Evolutionary conservation across 2,113 vertebrate species (phyloP).

Genomic region (Steatornis caripensis): DNA sequence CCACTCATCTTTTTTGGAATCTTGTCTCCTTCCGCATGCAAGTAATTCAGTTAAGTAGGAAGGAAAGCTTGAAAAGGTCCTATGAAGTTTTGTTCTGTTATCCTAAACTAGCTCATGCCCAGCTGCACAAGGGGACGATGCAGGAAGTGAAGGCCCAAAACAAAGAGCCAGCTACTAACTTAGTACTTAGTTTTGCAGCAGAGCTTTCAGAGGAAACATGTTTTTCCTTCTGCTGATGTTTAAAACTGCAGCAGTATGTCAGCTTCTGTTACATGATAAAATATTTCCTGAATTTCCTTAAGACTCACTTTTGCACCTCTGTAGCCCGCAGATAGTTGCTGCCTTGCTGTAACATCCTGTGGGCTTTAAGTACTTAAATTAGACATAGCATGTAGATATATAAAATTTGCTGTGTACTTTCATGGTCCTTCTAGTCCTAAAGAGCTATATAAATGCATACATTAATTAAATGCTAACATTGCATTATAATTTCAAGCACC

Average conservation of each 20-base stretch:
- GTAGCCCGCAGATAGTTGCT: not conserved
- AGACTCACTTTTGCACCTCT: not conserved
- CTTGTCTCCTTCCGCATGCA: not conserved
- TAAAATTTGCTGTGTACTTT: not conserved
- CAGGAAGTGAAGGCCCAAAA: not conserved
- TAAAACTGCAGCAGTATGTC: not conserved
- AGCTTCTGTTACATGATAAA: not conserved
- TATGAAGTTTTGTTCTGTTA: not conserved
- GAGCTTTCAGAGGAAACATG: not conserved
- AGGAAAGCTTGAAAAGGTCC: not conserved
- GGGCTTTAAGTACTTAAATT: slow-evolving; percentile 18
- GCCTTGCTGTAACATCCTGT: not conserved
- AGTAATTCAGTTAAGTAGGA: not conserved
- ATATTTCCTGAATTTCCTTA: not conserved
- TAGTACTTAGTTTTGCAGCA: not conserved
- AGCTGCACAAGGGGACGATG: not conserved
- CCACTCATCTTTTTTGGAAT: not conserved
- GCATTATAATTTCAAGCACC: slow-evolving; percentile 3
- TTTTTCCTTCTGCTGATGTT: not conserved
- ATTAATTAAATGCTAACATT: slow-evolving; percentile 28
- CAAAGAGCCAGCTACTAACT: not conserved
- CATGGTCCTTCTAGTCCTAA: not conserved
- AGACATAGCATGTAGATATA: not conserved
- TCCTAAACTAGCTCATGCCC: not conserved
- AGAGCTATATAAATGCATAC: not conserved